Percentiles rank a stretch among this genome's conserved stretches.
Conservation (phyloP, 2,888 invertebrate genomes). For the Cryptocheilus praepositus region DNA sequence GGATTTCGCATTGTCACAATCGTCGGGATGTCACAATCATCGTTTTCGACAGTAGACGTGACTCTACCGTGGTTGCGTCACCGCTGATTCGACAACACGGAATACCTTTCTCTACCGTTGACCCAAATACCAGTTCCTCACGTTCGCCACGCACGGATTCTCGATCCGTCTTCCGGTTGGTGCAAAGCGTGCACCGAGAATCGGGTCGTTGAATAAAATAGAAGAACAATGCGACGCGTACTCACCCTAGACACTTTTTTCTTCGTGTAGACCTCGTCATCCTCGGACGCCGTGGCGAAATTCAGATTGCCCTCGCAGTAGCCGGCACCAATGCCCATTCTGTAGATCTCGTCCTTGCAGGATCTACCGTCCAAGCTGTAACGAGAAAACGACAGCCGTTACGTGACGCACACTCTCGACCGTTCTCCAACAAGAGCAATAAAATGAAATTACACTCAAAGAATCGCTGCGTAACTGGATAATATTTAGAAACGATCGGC, state of each 20-base stretch:
- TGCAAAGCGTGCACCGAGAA: constrained; percentile 2
- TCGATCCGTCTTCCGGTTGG: constrained; percentile 30
- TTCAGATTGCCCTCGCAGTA: constrained; percentile 73
- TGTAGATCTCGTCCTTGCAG: constrained; percentile 72
- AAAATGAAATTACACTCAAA: no score
- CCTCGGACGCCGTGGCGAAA: constrained; percentile 72
- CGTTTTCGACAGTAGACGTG: constrained; percentile 43
- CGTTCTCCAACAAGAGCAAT: no score
- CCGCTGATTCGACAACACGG: constrained; percentile 60
- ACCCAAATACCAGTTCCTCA: constrained; percentile 38
- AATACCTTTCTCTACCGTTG: constrained; percentile 58
- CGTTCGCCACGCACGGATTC: constrained; percentile 24
- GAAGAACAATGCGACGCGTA: constrained; percentile 22
- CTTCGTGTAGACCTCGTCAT: constrained; percentile 72
- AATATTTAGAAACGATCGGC: no score
- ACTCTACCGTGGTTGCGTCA: constrained; percentile 52
- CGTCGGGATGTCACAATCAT: constrained; percentile 45
- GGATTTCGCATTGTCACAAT: constrained; percentile 26
- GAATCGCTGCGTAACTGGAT: no score
- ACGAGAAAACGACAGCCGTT: constrained; percentile 28
- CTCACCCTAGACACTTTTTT: constrained; percentile 73
- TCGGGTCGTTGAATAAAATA: neutral
- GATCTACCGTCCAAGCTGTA: constrained; percentile 70
- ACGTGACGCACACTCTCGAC: no score
- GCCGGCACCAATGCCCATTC: constrained; percentile 69